Conservation (phyloP, 2,797 vertebrate genomes). For the Philypnodon macrostomus region DNA sequence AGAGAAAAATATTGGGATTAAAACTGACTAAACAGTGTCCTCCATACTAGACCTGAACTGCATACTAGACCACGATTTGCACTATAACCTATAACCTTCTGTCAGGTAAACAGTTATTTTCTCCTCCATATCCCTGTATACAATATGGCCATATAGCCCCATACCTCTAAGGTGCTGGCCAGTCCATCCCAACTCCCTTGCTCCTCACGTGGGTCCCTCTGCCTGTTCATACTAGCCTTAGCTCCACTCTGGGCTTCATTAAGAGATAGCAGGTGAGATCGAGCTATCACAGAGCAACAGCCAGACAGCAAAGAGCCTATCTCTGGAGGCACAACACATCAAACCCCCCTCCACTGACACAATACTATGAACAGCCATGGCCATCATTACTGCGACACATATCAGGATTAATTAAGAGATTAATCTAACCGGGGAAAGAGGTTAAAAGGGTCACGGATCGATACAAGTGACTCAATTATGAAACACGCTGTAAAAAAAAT, state of each 20-base stretch:
- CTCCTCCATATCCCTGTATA: too few relatives aligned
- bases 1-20: too few relatives aligned
- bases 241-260: conserved; percentile 63
- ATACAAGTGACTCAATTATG: conserved; percentile 20
- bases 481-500: not conserved
- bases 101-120: too few relatives aligned
- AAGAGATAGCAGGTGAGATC: conserved; percentile 68
- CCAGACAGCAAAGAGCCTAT: conserved; percentile 18
- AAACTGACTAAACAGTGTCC: too few relatives aligned
- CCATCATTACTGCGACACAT: conserved; percentile 18
- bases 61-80: too few relatives aligned
- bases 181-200: too few relatives aligned
- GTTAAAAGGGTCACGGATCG: conserved; percentile 30
- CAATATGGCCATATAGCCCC: too few relatives aligned
- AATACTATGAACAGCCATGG: conserved; percentile 3
- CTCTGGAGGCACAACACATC: conserved; percentile 17
- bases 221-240: conserved; percentile 53
- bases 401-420: conserved; percentile 25
- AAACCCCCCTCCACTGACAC: not conserved
- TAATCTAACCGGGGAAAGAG: conserved; percentile 12
- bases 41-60: too few relatives aligned
- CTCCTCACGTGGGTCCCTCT: conserved; percentile 47
- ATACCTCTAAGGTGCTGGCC: too few relatives aligned
- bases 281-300: conserved; percentile 56
- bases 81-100: too few relatives aligned